Evolutionary conservation across 2,888 invertebrate species (phyloP).

Genomic region (Dasysyrphus albostriatus): DNA sequence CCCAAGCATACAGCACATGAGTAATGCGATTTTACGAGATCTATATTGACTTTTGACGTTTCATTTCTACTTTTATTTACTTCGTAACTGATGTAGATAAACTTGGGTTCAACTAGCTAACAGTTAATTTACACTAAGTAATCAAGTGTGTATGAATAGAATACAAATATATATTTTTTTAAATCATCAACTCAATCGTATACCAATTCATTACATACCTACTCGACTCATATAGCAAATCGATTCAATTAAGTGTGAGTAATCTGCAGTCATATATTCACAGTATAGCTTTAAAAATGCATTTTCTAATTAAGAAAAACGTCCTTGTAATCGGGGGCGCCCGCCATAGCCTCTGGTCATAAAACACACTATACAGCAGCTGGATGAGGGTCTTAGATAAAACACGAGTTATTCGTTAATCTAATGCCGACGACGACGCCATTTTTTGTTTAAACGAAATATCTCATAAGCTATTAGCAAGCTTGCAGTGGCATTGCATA

Average conservation of each 20-base stretch:
- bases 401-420: conserved; percentile 44
- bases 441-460: conserved; percentile 28
- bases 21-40: too few relatives aligned
- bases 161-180: not conserved
- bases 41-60: too few relatives aligned
- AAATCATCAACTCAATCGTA: not conserved
- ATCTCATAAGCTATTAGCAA: conserved; percentile 35
- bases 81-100: too few relatives aligned
- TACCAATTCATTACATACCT: not conserved
- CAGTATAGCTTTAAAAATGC: conserved; percentile 26
- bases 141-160: too few relatives aligned
- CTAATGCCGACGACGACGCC: not conserved
- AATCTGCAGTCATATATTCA: conserved; percentile 22
- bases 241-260: conserved; percentile 29
- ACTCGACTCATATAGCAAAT: conserved; percentile 1
- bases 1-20: too few relatives aligned
- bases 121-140: too few relatives aligned
- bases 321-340: conserved; percentile 49
- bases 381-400: conserved; percentile 14
- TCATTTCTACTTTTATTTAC: too few relatives aligned
- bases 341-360: not conserved
- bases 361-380: not conserved
- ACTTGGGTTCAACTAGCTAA: too few relatives aligned
- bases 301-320: conserved; percentile 41
- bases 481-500: conserved; percentile 52